Conservation (phyloP, 2,113 vertebrate species). For the Phaetusa simplex region DNA sequence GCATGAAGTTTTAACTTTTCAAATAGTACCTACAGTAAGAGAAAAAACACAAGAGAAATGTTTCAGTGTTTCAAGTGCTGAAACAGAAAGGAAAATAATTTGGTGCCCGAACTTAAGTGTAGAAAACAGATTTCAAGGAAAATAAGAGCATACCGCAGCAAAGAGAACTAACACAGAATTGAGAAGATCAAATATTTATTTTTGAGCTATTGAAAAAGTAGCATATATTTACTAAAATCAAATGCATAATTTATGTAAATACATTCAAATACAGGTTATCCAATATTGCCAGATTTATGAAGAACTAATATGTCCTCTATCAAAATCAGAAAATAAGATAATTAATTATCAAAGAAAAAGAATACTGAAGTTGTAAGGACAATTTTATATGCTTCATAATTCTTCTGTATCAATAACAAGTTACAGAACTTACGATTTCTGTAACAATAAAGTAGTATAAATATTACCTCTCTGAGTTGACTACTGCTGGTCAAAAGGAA, state of each 20-base stretch:
- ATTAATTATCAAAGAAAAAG: not conserved
- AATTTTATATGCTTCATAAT: not conserved
- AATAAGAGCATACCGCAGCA: not conserved
- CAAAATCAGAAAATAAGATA: not conserved
- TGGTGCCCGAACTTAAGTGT: not conserved
- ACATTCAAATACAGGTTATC: not conserved
- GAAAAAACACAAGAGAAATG: not conserved
- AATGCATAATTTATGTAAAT: not conserved
- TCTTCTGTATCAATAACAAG: not conserved
- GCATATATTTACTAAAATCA: not conserved
- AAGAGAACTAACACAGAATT: not conserved
- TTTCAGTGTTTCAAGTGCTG: not conserved
- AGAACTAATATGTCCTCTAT: not conserved
- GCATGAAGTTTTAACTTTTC: conserved; percentile 87
- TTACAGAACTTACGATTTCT: not conserved
- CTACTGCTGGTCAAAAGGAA: conserved; percentile 87
- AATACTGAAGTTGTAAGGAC: not conserved
- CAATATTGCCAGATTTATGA: not conserved
- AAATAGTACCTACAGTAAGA: conserved; percentile 82
- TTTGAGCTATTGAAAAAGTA: not conserved
- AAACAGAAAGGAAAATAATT: not conserved
- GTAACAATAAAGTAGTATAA: not conserved
- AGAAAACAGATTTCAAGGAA: not conserved
- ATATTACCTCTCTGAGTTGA: conserved; percentile 84
- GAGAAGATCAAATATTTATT: not conserved